These are phyloP conservation scores for Caenorhabditis doughertyi DNA, from an alignment of 2,888 invertebrate species.

Conservation along the genomic window DNA sequence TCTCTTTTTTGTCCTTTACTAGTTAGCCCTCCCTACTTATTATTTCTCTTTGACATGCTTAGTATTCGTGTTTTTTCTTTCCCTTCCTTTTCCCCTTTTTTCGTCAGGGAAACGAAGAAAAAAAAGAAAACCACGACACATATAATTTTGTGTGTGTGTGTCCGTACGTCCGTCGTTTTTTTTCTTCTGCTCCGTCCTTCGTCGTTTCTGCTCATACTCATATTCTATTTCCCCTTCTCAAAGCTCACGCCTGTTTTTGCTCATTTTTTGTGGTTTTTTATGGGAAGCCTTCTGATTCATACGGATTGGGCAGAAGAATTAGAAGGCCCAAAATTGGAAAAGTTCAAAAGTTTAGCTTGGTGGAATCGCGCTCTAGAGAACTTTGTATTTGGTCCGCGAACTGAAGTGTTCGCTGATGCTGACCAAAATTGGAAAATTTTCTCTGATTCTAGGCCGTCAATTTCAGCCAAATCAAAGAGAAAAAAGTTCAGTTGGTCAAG, in stretches of 20 bases:
- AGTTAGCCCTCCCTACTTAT: neutral
- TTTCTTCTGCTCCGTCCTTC: too few relatives aligned
- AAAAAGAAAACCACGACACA: neutral
- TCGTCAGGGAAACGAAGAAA: constrained; percentile 5
- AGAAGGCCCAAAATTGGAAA: too few relatives aligned
- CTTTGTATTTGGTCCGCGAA: too few relatives aligned
- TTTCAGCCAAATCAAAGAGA: neutral
- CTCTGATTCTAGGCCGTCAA: too few relatives aligned
- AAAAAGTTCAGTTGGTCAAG: neutral
- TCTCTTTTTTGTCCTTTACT: neutral
- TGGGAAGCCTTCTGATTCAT: neutral
- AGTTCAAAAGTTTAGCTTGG: too few relatives aligned
- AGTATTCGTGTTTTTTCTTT: neutral
- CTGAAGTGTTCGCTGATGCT: too few relatives aligned
- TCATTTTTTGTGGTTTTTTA: constrained; percentile 4
- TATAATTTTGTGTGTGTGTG: constrained; percentile 1
- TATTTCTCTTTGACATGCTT: too few relatives aligned
- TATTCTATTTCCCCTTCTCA: constrained; percentile 12
- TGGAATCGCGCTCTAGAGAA: too few relatives aligned
- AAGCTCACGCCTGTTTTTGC: neutral
- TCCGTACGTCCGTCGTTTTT: neutral
- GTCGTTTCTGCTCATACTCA: constrained; percentile 25
- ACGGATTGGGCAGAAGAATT: too few relatives aligned
- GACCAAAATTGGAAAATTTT: too few relatives aligned
- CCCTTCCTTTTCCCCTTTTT: neutral